A percentile compares a stretch with the other conserved stretches of the same genome.
Evolutionary conservation across 37 sponge, comb jelly and placozoan species (phyloP).

Genomic region (Halichondria panicea): DNA sequence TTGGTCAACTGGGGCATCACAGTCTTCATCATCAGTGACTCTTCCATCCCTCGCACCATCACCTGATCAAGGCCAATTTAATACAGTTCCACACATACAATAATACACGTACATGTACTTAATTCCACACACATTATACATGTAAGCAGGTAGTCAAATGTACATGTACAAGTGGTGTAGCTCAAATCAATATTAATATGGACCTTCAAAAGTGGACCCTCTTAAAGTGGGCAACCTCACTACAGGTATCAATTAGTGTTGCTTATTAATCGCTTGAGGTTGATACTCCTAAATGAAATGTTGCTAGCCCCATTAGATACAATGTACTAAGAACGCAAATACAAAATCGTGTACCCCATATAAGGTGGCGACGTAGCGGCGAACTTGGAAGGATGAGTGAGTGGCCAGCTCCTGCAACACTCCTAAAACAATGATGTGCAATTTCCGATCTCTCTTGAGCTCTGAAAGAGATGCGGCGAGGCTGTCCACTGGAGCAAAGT

Average conservation of each 20-base stretch:
- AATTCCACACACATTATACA: not conserved
- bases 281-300: too few relatives aligned
- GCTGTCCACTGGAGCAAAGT: conserved; percentile 62
- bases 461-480: conserved; percentile 34
- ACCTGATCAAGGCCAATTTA: conserved; percentile 38
- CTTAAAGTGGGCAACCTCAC: not conserved
- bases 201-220: not conserved
- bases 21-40: conserved; percentile 37
- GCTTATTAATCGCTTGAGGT: too few relatives aligned
- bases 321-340: too few relatives aligned
- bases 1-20: conserved; percentile 68
- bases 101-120: not conserved
- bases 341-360: too few relatives aligned
- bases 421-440: conserved; percentile 37
- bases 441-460: conserved; percentile 38
- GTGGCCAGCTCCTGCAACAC: conserved; percentile 50
- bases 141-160: not conserved
- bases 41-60: conserved; percentile 56
- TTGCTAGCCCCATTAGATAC: too few relatives aligned
- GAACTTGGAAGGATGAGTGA: conserved; percentile 64
- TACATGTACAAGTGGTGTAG: not conserved
- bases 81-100: too few relatives aligned
- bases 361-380: conserved; percentile 57
- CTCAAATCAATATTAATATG: not conserved
- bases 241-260: too few relatives aligned